Base-by-base conservation (phyloP, 2,113 vertebrate species). In the Odocoileus hemionus region DNA sequence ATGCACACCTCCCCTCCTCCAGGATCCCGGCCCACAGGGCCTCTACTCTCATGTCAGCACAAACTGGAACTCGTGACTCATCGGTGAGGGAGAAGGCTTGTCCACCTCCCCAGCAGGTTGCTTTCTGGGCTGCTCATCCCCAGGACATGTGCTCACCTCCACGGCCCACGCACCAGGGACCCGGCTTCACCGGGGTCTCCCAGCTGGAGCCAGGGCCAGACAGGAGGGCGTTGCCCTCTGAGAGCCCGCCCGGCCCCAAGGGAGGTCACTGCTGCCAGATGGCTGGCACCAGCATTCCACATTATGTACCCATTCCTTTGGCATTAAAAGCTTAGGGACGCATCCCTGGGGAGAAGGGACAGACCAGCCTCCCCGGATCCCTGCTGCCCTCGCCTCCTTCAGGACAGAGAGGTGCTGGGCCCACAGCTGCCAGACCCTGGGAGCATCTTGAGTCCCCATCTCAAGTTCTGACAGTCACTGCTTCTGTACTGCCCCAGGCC, bases 261-360 rank as follows among this genome's bases (percentile, higher is more conserved):
- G 47, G 67, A 36, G 7, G 1, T 28, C 28, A 1, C 58, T 12
- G 86, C 83, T 11, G 93, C 96, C 88, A 96, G 91, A 90, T 64
- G 79, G 82, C 93, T 8, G 0, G 74, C 13, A 28, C 93, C 3
- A n/a, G 52, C 95, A 89, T 91, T 93, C 93, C 89, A 36, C 89
- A 93, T 91, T 60, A 60, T 0, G 1, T 26, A 36, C 67, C 82
- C 93, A 95, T 95, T 97, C 82, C 96, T 96, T 4, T 0, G 28
- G 97, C 85, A 93, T 97, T 93, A 97, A 93, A 16, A 80, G 95
- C 96, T 96, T 91, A 97, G 89, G 58, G 91, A 50, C 12, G 55
- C 50, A 10, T 16, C 43, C 58, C 82, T 2, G 4, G 82, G 60
- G 82, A 80, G 23, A 54, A 13, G n/a, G 58, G 84, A 8, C 0